Conservation (phyloP, 2,888 invertebrate genomes). For the Dione juno region DNA sequence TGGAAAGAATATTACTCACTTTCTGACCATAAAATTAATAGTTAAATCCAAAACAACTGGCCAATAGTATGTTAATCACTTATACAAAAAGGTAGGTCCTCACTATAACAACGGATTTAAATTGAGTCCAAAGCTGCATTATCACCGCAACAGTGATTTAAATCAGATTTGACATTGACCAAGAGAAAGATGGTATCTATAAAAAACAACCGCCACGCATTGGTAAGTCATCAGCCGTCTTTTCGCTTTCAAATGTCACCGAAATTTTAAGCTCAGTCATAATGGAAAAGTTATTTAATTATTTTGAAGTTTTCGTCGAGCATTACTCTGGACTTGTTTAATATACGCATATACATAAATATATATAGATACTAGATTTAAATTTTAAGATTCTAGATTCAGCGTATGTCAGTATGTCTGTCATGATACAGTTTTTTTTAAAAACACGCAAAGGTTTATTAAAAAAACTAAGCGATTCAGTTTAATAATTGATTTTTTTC, state of each 20-base stretch:
- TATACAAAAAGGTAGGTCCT: not conserved
- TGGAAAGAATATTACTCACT: no score
- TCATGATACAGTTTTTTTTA: no score
- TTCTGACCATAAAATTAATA: no score
- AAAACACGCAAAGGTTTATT: no score
- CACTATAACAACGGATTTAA: slow-evolving; percentile 45
- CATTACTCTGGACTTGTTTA: not conserved
- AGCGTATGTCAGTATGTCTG: no score
- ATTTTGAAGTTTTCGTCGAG: slow-evolving; percentile 11
- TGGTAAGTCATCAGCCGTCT: slow-evolving; percentile 59
- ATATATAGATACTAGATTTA: no score
- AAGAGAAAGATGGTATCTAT: slow-evolving; percentile 63
- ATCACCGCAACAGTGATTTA: slow-evolving; percentile 59
- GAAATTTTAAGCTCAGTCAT: slow-evolving; percentile 32
- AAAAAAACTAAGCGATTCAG: no score
- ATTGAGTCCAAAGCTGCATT: slow-evolving; percentile 70
- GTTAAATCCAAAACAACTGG: no score
- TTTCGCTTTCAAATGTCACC: slow-evolving; percentile 30
- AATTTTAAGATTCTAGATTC: no score
- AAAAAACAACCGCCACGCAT: slow-evolving; percentile 63
- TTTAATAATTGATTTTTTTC: no score
- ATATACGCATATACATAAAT: not conserved
- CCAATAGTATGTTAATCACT: no score
- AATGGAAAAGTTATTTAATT: slow-evolving; percentile 32
- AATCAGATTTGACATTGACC: slow-evolving; percentile 50